Evolutionary conservation across 2,888 invertebrate species (phyloP).

Genomic region (Anticlea derivata): DNA sequence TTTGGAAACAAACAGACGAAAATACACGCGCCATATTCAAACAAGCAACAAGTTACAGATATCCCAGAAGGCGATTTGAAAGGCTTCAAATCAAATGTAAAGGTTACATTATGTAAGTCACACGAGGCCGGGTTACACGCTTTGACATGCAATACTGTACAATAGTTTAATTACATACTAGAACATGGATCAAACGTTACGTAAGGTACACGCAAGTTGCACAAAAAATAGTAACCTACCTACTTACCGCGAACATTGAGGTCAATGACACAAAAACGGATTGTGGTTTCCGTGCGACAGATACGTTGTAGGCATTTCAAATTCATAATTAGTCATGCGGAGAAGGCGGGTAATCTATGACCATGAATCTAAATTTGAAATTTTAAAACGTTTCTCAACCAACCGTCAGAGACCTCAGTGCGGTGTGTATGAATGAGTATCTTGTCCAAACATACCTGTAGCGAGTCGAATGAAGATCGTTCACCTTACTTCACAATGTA

Average conservation of each 20-base stretch:
- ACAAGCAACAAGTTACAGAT: slow-evolving; percentile 62
- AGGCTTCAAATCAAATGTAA: slow-evolving; percentile 68
- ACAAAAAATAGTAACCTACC: slow-evolving; percentile 64
- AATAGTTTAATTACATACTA: slow-evolving; percentile 68
- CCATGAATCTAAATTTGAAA: slow-evolving; percentile 47
- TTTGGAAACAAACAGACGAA: slow-evolving; percentile 53
- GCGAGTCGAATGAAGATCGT: slow-evolving; percentile 71
- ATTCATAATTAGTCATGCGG: slow-evolving; percentile 64
- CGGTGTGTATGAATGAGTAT: slow-evolving; percentile 44
- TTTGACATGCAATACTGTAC: slow-evolving; percentile 62
- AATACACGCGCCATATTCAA: slow-evolving; percentile 40
- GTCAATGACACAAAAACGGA: slow-evolving; percentile 76
- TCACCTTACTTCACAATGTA: slow-evolving; percentile 75
- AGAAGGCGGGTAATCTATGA: slow-evolving; percentile 47
- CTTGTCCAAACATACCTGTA: slow-evolving; percentile 73
- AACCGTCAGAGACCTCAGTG: slow-evolving; percentile 35
- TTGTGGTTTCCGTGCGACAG: slow-evolving; percentile 56
- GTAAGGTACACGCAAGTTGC: slow-evolving; percentile 61
- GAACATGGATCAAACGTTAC: slow-evolving; percentile 58
- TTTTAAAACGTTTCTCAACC: slow-evolving; percentile 43
- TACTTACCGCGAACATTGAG: slow-evolving; percentile 62
- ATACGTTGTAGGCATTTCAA: slow-evolving; percentile 62
- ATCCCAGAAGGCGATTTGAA: slow-evolving; percentile 48
- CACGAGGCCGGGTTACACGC: slow-evolving; percentile 46
- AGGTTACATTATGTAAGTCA: slow-evolving; percentile 73